Percentiles rank a stretch among this genome's conserved stretches.
These are phyloP conservation scores for Oriolus oriolus DNA, from an alignment of 2,113 vertebrate species.

Conservation along the genomic window DNA sequence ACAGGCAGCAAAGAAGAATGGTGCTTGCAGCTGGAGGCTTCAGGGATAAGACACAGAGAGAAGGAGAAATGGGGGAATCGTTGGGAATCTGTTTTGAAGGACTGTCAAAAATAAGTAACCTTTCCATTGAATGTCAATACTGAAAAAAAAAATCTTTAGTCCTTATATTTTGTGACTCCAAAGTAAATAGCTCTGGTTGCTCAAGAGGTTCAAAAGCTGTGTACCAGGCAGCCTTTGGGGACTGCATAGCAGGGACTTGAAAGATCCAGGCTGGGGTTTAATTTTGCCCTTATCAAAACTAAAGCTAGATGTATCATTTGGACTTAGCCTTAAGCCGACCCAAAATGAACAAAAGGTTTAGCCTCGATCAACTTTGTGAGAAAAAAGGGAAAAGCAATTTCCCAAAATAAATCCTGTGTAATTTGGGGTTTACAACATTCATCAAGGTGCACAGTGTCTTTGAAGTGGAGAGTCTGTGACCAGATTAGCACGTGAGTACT, in stretches of 20 bases:
- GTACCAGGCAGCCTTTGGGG: neutral
- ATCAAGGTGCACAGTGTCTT: neutral
- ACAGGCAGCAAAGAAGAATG: conserved; percentile 1
- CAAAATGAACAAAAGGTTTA: neutral
- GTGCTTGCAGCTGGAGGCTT: conserved; percentile 8
- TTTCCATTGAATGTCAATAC: neutral
- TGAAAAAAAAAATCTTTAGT: neutral
- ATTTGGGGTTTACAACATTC: neutral
- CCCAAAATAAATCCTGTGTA: neutral
- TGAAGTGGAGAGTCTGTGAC: neutral
- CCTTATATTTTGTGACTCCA: neutral
- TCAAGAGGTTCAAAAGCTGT: neutral
- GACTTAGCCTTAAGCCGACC: neutral
- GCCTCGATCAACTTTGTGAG: neutral
- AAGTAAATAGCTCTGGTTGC: neutral
- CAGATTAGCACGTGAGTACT: neutral
- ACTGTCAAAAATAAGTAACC: neutral
- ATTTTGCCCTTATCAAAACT: neutral
- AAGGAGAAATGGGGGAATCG: neutral
- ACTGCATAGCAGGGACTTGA: neutral
- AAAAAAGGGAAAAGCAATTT: neutral
- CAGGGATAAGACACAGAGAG: neutral
- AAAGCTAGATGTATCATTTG: neutral
- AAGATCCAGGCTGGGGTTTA: neutral
- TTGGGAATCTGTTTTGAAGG: neutral